Base-by-base conservation (phyloP, 2,797 vertebrate species). In the Tiaroga cobitis region DNA sequence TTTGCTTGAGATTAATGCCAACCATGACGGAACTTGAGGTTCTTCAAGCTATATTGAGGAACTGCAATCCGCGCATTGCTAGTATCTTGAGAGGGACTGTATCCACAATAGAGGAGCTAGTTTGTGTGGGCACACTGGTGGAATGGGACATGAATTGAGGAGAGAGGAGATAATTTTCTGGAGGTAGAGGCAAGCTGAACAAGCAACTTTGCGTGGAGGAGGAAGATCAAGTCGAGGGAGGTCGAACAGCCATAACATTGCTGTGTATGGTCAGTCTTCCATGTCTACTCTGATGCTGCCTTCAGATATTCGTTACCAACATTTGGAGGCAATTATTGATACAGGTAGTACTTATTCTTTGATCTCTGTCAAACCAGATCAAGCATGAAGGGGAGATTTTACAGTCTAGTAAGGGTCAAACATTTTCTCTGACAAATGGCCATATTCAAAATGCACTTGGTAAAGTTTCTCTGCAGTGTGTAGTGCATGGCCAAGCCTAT, bases 1-100 rank as follows among this genome's bases (percentile, higher is more conserved):
- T 85, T 3, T 81, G 68, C 9, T 29, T 51, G 1, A 16, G 46
- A 2, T 88, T 59, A 77, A 88, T 81, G 24, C 18, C 69, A 11
- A 13, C 21, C 0, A 78, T 82, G 9, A 5, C 15, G 4, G 65
- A 79, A 6, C 21, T 16, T 8, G 77, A 76, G 11, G 18, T 88
- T 18, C 34, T 86, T 3, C 54, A 83, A n/a, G 24, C 59, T 16
- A 61, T 78, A 29, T 26, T 63, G 0, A 77, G 56, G 16, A 82
- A 82, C 29, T 77, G 81, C 8, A 56, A 24, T 56, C 8, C 8
- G 1, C 1, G 8, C 54, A 24, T 54, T 54, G 51, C 51, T 8
- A 8, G 7, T 21, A 54, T 56, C 3, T 2, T 24, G 21, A 9
- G 54, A 4, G 21, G 54, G 24, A 56, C 21, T 8, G 3, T 24